Conservation (phyloP, 1,140 invertebrate species). For the Diachasmimorpha longicaudata region DNA sequence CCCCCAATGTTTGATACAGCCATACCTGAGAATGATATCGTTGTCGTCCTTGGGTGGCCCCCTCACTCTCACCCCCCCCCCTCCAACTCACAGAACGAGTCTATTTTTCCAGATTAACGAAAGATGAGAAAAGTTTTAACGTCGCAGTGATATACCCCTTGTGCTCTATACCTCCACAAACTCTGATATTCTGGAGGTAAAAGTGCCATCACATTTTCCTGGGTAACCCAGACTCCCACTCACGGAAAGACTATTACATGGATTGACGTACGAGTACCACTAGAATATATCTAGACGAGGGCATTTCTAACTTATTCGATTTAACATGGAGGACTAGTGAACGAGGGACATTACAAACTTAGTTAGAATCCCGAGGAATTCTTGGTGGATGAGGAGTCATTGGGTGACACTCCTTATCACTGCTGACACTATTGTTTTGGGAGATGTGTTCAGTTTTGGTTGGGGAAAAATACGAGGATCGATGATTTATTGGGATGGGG, state of each 20-base stretch:
- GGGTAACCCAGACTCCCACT: slow-evolving; percentile 21
- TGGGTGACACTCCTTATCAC: neutral
- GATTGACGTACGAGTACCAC: slow-evolving; percentile 18
- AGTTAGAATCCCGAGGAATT: slow-evolving; percentile 10
- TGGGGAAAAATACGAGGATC: no score
- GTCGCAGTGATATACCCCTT: slow-evolving; percentile 22
- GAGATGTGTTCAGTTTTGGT: no score
- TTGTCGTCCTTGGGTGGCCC: neutral
- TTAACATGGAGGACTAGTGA: neutral
- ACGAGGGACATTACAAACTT: slow-evolving; percentile 21
- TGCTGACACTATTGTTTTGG: neutral
- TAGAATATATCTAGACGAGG: neutral
- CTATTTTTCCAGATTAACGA: slow-evolving; percentile 56
- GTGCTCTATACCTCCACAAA: neutral
- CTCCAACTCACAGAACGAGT: slow-evolving; percentile 27
- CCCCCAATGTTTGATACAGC: neutral
- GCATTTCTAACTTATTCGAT: slow-evolving; percentile 14
- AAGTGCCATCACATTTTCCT: slow-evolving; percentile 6
- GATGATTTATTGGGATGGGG: no score
- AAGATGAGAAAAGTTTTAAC: slow-evolving; percentile 61
- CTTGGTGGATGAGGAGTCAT: neutral
- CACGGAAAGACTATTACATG: slow-evolving; percentile 25
- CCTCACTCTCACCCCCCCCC: no score
- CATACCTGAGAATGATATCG: neutral
- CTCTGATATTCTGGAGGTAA: neutral